Evolutionary conservation across 2,888 invertebrate species (phyloP).

Genomic region (Amphimallon solstitiale): DNA sequence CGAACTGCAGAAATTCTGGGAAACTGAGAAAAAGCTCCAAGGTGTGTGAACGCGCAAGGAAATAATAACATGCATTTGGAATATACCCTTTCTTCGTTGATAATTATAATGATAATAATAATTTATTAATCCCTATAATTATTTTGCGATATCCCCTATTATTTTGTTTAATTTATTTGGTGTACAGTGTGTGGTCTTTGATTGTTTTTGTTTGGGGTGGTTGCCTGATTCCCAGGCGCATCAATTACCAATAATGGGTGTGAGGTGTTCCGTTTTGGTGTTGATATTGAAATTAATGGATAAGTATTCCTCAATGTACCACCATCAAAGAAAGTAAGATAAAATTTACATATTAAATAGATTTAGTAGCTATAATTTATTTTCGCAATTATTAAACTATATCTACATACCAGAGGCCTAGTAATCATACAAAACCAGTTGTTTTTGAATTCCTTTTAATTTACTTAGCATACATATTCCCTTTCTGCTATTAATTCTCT

Average conservation of each 20-base stretch:
- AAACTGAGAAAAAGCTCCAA: conserved; percentile 94
- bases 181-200: conserved; percentile 33
- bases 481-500: too few relatives aligned
- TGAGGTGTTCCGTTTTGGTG: conserved; percentile 27
- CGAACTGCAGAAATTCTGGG: conserved; percentile 96
- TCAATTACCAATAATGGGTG: conserved; percentile 13
- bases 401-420: neutral
- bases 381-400: neutral
- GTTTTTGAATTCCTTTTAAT: too few relatives aligned
- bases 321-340: conserved; percentile 27
- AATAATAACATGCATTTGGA: conserved; percentile 14
- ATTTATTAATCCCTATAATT: conserved; percentile 6
- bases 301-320: conserved; percentile 7
- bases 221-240: conserved; percentile 31
- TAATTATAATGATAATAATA: conserved; percentile 17
- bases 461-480: too few relatives aligned
- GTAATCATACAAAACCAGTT: too few relatives aligned
- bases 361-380: neutral
- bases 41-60: conserved; percentile 71
- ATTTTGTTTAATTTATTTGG: conserved; percentile 10
- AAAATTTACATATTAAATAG: conserved; percentile 21
- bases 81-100: conserved; percentile 11
- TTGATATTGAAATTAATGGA: conserved; percentile 21
- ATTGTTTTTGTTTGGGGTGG: conserved; percentile 35
- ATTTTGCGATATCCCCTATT: conserved; percentile 1